A percentile compares a stretch with the other conserved stretches of the same genome.
Evolutionary conservation across 1,140 invertebrate species (phyloP).

Genomic region (Drosophila saltans): DNA sequence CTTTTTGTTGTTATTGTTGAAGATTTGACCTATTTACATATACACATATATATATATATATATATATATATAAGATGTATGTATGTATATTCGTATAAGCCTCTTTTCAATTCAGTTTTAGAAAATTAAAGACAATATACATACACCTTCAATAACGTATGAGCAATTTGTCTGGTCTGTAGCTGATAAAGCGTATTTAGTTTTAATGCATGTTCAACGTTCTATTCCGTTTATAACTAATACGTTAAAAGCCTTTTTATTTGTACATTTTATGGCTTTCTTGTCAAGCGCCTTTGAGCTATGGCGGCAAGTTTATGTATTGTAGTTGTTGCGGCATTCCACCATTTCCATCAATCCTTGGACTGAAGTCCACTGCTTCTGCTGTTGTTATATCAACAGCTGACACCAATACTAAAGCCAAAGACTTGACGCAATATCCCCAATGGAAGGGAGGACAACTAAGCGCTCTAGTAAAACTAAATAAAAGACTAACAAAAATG

Average conservation of each 20-base stretch:
- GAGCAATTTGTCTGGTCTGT: conserved; percentile 28
- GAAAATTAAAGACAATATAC: background rate
- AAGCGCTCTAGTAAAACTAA: conserved; percentile 57
- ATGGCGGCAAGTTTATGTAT: background rate
- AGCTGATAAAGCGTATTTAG: conserved; percentile 37
- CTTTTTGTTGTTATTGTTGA: background rate
- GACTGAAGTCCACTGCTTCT: background rate
- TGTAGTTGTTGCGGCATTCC: background rate
- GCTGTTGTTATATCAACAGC: conserved; percentile 45
- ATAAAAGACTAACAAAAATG: conserved; percentile 28
- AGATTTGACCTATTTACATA: too few relatives aligned
- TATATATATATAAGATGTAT: too few relatives aligned
- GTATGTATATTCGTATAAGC: background rate
- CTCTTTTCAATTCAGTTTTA: background rate
- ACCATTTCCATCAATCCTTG: background rate
- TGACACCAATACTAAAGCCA: conserved; percentile 47
- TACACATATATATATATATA: too few relatives aligned
- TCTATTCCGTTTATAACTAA: conserved; percentile 54
- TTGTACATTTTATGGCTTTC: conserved; percentile 63
- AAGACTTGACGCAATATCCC: conserved; percentile 14
- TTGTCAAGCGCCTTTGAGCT: conserved; percentile 17
- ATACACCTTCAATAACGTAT: too few relatives aligned
- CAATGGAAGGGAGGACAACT: conserved; percentile 6
- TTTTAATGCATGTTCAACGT: conserved; percentile 14
- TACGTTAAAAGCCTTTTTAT: conserved; percentile 67